Evolutionary conservation across 2,888 invertebrate genomes (phyloP).

Genomic region (Cephus spinipes): DNA sequence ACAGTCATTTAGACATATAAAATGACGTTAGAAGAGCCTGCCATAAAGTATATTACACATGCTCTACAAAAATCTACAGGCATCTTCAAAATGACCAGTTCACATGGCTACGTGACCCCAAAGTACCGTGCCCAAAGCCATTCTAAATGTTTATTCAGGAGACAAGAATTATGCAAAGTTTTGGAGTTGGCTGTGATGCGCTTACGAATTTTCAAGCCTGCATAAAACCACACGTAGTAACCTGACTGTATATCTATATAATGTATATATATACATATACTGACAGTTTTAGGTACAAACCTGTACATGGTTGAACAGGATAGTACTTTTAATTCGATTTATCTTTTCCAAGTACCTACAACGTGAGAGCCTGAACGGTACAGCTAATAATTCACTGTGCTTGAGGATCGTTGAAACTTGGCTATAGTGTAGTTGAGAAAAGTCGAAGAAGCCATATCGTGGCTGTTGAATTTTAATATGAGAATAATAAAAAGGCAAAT

Average conservation of each 20-base stretch:
- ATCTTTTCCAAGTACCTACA: background rate
- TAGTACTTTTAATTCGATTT: background rate
- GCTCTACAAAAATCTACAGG: background rate
- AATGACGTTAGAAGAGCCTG: background rate
- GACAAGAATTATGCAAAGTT: background rate
- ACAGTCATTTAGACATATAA: background rate
- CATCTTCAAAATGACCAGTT: background rate
- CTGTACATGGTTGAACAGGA: background rate
- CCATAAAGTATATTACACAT: background rate
- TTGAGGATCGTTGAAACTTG: background rate
- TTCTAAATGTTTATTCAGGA: background rate
- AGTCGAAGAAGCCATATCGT: background rate
- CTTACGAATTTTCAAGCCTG: background rate
- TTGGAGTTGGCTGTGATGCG: background rate
- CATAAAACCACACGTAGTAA: background rate
- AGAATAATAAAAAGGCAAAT: background rate
- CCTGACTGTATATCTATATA: slow-evolving; percentile 10
- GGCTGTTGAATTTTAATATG: background rate
- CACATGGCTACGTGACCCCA: background rate
- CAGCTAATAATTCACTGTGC: background rate
- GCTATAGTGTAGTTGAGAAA: background rate
- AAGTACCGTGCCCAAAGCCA: background rate
- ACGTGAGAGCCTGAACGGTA: background rate
- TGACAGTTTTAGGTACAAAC: background rate
- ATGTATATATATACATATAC: slow-evolving; percentile 5